Evolutionary conservation across 2,113 vertebrate genomes (phyloP), one percentile per base, ranked within the genome.

Genomic region (Etia nguti): DNA sequence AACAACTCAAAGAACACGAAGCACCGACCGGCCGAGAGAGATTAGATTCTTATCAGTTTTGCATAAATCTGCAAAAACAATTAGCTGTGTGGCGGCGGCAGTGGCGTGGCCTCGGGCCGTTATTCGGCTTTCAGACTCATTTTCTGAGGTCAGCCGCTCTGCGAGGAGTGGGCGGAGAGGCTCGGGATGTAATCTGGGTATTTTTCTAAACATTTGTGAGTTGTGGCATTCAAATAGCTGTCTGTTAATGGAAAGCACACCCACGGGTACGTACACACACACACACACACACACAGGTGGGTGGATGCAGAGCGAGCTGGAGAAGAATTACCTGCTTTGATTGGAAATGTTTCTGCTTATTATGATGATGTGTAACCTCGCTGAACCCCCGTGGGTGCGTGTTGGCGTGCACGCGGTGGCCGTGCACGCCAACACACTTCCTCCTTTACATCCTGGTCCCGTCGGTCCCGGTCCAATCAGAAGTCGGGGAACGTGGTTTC

Each of bases 331-430:
- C 79, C 81, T 75, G 75, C 62, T 85, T 82, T 92, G 92, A 93
- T 89, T 90, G 85, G 83, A 93, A 94, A 93, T 91, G 88, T 79
- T 92, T 83, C 83, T 48, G 90, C 89, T 87, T 65, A 83, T 92
- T 86, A 89, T 88, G 81, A 88, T 92, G 86, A 89, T 88, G 87
- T 68, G 85, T 54, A 41, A 86, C 80, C 87, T 10, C 55, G 24
- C 54, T 26, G 26, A 65, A 65, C 22, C 70, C 18, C 10, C 5
- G 34, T 38, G 31, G 22, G 80, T 54, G 43, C 24, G 79, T 48
- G 65, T 20, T 12, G 10, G 16, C 38, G 34, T 18, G 20, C 56
- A 41, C 20, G 50, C 18, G 0, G 1, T 0, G 10, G 1, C 8
- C 0, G 20, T 41, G 20, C 26, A 57, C 6, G 20, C 50, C 36